Percentiles rank a stretch among this genome's conserved stretches.
Evolutionary conservation across 2,797 vertebrate genomes (phyloP).

Genomic region (Ammospiza maritima): DNA sequence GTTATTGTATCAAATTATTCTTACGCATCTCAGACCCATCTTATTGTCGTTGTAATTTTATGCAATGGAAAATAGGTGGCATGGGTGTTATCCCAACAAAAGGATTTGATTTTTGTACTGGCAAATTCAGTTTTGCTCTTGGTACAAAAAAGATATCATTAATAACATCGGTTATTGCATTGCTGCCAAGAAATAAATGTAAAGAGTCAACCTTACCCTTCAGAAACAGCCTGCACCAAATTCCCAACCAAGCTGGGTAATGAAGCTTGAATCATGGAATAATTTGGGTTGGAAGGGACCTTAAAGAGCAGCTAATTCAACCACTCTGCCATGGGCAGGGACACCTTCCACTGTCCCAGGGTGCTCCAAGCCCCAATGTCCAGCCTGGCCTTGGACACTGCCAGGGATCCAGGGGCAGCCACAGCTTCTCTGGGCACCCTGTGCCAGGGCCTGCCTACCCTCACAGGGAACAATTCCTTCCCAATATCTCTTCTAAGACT

Average conservation of each 20-base stretch:
- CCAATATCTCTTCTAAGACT: not conserved
- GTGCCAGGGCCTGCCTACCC: not conserved
- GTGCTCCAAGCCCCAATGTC: fast-evolving
- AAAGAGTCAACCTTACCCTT: not conserved
- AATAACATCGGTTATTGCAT: not conserved
- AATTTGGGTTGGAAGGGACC: not conserved
- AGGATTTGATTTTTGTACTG: not conserved
- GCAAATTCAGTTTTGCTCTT: not conserved
- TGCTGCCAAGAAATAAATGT: not conserved
- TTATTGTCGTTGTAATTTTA: not conserved
- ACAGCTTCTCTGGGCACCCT: too few species aligned
- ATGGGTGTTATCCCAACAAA: not conserved
- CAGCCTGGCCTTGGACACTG: fast-evolving
- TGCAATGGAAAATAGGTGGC: not conserved
- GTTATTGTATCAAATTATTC: not conserved
- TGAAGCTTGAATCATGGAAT: not conserved
- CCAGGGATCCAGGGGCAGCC: not conserved
- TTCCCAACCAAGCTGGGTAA: not conserved
- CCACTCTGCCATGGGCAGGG: fast-evolving
- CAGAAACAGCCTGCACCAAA: fast-evolving
- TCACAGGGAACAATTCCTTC: not conserved
- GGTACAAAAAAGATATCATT: not conserved
- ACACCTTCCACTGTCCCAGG: fast-evolving
- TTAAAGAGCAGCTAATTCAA: not conserved
- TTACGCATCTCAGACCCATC: not conserved